A percentile compares a stretch with the other conserved stretches of the same genome.
These are phyloP conservation scores for Patiria pectinifera DNA, from an alignment of 53 echinoderm and acorn worm species.

Conservation along the genomic window DNA sequence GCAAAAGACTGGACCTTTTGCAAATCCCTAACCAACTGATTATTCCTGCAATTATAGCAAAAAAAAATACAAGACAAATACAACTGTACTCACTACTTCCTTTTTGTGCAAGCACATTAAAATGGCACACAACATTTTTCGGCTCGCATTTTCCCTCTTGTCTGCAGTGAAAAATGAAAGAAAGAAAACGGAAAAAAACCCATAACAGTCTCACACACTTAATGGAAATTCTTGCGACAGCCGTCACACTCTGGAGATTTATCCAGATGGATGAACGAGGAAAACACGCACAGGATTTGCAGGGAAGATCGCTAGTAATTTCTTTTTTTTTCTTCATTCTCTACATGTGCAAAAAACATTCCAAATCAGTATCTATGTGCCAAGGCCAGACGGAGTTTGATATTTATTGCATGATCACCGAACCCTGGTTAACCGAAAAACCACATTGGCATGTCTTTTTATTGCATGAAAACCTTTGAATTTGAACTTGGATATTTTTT, in stretches of 20 bases:
- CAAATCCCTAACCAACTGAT: too few relatives aligned
- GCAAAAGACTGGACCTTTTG: too few relatives aligned
- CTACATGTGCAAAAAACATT: slow-evolving; percentile 19
- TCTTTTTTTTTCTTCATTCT: neutral
- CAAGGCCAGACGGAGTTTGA: slow-evolving; percentile 44
- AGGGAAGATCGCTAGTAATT: neutral
- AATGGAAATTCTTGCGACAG: slow-evolving; percentile 17
- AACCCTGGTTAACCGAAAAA: slow-evolving; percentile 35
- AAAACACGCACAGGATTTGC: neutral
- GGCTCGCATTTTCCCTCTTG: neutral
- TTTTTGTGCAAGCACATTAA: neutral
- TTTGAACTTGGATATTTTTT: slow-evolving; percentile 3
- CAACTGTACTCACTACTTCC: neutral
- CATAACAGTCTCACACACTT: slow-evolving; percentile 1
- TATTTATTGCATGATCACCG: slow-evolving; percentile 29
- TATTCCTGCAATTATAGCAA: neutral
- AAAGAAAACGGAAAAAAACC: neutral
- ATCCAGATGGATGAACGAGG: slow-evolving; percentile 14
- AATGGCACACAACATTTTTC: neutral
- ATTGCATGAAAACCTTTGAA: slow-evolving; percentile 26
- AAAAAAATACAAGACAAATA: neutral
- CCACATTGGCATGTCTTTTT: slow-evolving; percentile 19
- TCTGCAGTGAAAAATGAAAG: neutral
- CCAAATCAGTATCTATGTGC: neutral
- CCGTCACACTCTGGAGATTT: slow-evolving; percentile 18